Evolutionary conservation across 2,888 invertebrate genomes (phyloP), one percentile per base, ranked within the genome.

Genomic region (Ferrisia virgata): DNA sequence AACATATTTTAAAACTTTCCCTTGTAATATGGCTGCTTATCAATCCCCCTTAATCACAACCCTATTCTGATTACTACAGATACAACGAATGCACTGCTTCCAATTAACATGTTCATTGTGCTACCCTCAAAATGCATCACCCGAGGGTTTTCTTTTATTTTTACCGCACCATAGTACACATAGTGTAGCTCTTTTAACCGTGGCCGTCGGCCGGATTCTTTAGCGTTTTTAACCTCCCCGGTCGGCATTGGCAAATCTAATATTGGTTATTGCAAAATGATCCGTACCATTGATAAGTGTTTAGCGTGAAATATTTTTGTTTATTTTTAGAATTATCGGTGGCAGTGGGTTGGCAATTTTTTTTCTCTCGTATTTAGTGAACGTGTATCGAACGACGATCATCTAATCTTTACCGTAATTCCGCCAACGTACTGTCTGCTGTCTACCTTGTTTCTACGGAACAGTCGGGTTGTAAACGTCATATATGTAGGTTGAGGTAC

Each of bases 101-200:
- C 82, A 82, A 82, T 82, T 82, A 82, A 82, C 82, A 82, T 82
- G 82, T 82, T 82, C 82, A 82, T 82, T 82, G 82, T 82, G 25
- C 82, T 82, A 82, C 69, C 82, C 69, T 43, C 72, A 33, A 33
- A 31, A n/a, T n/a, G 33, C 33, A 31, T 22, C 72, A 72, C 72
- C 72, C 72, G 72, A 72, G 72, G 72, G 72, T 72, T 72, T 72
- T 72, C 72, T 72, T 72, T 72, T 72, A 72, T 72, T 72, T 72
- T 72, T 64, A 28, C 33, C 72, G 64, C 64, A 33, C 72, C 33
- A 28, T 22, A 5, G 8, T 4, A 58, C 64, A n/a, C 9, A 18
- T 47, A 40, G 36, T 8, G 36, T 40, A 11, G 47, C 47, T 47
- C 47, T 47, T 18, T 40, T 40, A 40, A 47, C 18, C 4, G 47